Percentiles rank a stretch among this genome's conserved stretches.
Conservation (phyloP, 1,140 invertebrate genomes). For the Lepidurus couesii region DNA sequence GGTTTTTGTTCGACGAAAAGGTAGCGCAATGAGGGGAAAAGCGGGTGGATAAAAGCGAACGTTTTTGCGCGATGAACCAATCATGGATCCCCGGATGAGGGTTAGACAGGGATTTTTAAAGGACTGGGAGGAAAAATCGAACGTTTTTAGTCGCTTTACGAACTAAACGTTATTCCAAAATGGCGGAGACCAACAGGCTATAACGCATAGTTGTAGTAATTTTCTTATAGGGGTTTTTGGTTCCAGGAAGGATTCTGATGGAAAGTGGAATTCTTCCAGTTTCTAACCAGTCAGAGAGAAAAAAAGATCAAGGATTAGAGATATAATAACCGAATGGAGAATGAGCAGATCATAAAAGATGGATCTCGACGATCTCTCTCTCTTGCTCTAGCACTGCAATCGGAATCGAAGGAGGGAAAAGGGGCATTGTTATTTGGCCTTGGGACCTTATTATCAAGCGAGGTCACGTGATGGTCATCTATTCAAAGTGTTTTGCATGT, state of each 20-base stretch:
- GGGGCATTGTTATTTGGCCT: slow-evolving; percentile 14
- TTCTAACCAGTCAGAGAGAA: neutral
- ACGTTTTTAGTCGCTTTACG: too few relatives aligned
- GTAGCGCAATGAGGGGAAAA: neutral
- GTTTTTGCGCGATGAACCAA: neutral
- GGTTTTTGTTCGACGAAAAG: neutral
- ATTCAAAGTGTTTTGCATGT: neutral
- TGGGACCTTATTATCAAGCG: slow-evolving; percentile 13
- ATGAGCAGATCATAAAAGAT: slow-evolving; percentile 18
- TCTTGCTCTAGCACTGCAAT: neutral
- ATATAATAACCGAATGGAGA: slow-evolving; percentile 6
- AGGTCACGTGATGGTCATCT: slow-evolving; percentile 21
- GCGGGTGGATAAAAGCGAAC: neutral
- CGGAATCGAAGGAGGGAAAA: neutral
- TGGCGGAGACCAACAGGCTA: too few relatives aligned
- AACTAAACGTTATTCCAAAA: too few relatives aligned
- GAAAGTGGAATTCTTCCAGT: too few relatives aligned
- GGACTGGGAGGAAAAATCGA: too few relatives aligned
- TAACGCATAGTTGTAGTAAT: too few relatives aligned
- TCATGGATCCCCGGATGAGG: neutral
- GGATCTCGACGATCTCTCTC: neutral
- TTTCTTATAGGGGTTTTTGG: too few relatives aligned
- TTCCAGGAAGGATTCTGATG: too few relatives aligned
- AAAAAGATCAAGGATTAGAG: neutral
- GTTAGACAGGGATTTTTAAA: neutral